These are phyloP conservation scores for Dysdera silvatica DNA, from an alignment of 1,140 invertebrate genomes.

Conservation along the genomic window DNA sequence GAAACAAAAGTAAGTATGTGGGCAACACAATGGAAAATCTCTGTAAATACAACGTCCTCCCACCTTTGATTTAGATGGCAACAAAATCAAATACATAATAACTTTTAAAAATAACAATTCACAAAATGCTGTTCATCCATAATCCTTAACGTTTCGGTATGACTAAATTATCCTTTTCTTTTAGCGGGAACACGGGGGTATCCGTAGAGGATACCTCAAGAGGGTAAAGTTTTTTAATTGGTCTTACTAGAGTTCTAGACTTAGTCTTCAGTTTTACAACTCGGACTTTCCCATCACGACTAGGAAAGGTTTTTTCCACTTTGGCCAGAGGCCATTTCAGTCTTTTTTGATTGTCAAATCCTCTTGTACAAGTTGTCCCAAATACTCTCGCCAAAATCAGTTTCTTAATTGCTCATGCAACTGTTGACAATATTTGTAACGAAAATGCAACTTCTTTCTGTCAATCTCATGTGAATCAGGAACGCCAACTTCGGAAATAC, in stretches of 20 bases:
- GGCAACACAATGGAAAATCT: too few species aligned
- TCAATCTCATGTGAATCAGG: neutral
- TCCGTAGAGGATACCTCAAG: too few species aligned
- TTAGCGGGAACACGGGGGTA: too few species aligned
- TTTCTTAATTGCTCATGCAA: neutral
- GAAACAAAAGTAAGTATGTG: too few species aligned
- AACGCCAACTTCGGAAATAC: neutral
- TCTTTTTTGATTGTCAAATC: neutral
- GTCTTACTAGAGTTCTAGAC: constrained; percentile 29
- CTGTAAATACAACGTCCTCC: too few species aligned
- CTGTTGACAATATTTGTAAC: neutral
- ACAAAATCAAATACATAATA: too few species aligned
- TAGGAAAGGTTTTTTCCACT: neutral
- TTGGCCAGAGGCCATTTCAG: neutral
- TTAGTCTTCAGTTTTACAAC: constrained; percentile 31
- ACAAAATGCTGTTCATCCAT: too few species aligned
- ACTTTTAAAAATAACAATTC: too few species aligned
- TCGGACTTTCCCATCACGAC: constrained; percentile 23
- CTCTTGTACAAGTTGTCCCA: too few species aligned
- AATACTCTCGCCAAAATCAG: neutral
- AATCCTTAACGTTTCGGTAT: too few species aligned
- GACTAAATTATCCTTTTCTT: too few species aligned
- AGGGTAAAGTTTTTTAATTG: constrained; percentile 30
- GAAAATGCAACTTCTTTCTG: neutral
- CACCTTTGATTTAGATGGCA: too few species aligned